Evolutionary conservation across 1,140 invertebrate genomes (phyloP).

Genomic region (Lepidurus packardi): DNA sequence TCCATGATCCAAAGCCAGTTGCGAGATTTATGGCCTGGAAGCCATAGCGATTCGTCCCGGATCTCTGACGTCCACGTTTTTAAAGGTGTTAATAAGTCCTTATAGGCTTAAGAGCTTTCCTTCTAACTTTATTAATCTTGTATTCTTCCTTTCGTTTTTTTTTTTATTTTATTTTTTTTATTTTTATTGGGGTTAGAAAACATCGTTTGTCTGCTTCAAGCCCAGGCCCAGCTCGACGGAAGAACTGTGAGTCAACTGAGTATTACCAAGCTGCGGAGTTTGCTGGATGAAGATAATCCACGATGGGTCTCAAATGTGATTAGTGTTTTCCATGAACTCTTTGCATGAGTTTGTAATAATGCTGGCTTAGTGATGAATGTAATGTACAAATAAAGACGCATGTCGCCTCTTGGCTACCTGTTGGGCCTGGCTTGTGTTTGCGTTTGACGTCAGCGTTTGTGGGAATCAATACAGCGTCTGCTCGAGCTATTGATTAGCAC

Average conservation of each 20-base stretch:
- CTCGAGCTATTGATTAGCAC: constrained; percentile 13
- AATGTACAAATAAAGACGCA: background rate
- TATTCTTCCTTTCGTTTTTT: background rate
- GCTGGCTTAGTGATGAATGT: background rate
- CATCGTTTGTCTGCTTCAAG: constrained; percentile 5
- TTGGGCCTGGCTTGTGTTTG: background rate
- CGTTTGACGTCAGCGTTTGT: background rate
- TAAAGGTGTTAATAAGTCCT: background rate
- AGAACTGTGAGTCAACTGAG: background rate
- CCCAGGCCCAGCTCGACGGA: background rate
- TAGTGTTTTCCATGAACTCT: background rate
- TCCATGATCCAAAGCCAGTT: constrained; percentile 3
- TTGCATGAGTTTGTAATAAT: background rate
- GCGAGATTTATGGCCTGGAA: constrained; percentile 9
- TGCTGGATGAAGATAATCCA: background rate
- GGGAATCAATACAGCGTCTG: constrained; percentile 11
- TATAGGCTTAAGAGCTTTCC: background rate
- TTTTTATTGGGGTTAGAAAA: background rate
- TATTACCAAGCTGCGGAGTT: background rate
- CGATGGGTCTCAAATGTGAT: constrained; percentile 15
- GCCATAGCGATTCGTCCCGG: background rate
- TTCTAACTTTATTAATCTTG: too few species aligned
- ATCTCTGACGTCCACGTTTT: background rate
- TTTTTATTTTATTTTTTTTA: background rate
- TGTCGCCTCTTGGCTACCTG: background rate